Evolutionary conservation across 2,113 vertebrate species (phyloP).

Genomic region (Tiliqua scincoides): DNA sequence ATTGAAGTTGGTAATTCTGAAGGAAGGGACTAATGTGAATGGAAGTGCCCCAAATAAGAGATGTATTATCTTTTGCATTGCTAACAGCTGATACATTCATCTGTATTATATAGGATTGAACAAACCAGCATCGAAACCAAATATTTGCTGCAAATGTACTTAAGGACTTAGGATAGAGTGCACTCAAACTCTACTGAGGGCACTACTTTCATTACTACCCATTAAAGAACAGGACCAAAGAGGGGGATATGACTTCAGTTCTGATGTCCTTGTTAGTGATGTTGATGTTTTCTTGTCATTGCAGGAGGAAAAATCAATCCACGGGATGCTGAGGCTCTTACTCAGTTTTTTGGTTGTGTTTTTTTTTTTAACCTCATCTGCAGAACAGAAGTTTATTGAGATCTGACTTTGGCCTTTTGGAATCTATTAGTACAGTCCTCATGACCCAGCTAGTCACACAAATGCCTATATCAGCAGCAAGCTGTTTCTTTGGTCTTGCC

Average conservation of each 20-base stretch:
- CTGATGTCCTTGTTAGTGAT: neutral
- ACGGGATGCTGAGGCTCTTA: neutral
- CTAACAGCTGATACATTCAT: no score
- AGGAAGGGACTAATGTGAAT: no score
- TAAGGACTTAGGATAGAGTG: neutral
- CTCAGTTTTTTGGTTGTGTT: neutral
- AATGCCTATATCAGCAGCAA: neutral
- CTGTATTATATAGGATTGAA: neutral
- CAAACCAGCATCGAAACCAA: neutral
- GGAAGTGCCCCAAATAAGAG: no score
- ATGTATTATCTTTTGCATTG: no score
- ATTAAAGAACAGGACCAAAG: neutral
- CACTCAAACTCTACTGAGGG: no score
- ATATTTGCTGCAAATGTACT: neutral
- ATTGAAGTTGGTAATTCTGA: no score
- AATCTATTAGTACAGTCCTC: neutral
- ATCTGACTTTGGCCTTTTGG: neutral
- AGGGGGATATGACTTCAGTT: neutral
- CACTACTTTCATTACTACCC: neutral
- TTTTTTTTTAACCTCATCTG: neutral
- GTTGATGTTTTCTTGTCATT: neutral
- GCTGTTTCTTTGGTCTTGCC: slow-evolving; percentile 1
- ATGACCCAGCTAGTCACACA: neutral
- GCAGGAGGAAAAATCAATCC: neutral
- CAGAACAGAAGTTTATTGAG: neutral